Conservation (phyloP, 2,113 vertebrate species). For the Oceanodroma tethys region DNA sequence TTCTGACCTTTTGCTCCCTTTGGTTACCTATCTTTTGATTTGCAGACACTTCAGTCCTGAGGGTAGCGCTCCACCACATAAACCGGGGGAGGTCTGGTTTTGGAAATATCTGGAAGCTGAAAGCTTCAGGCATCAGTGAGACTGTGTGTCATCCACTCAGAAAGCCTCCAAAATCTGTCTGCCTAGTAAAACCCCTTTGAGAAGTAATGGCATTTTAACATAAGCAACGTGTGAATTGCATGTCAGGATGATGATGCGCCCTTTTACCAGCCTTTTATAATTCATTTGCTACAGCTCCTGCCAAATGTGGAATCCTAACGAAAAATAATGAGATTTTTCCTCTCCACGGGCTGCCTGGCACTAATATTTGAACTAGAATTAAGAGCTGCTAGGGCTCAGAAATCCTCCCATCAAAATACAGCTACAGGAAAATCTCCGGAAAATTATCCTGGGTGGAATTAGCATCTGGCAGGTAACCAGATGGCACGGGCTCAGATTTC, state of each 20-base stretch:
- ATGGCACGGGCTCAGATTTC: neutral
- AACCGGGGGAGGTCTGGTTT: neutral
- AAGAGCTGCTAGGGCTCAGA: neutral
- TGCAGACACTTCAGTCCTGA: neutral
- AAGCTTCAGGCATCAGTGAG: neutral
- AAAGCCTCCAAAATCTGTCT: neutral
- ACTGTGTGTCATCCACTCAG: neutral
- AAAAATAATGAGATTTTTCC: neutral
- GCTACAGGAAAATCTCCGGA: neutral
- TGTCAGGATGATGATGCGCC: neutral
- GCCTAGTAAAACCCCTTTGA: neutral
- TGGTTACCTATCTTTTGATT: neutral
- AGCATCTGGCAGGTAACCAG: neutral
- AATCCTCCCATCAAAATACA: neutral
- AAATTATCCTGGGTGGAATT: neutral
- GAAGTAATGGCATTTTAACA: neutral
- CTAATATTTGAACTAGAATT: slow-evolving; percentile 20
- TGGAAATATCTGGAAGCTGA: neutral
- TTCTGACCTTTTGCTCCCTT: neutral
- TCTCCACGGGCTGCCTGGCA: neutral
- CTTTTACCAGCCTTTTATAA: neutral
- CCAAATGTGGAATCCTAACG: neutral
- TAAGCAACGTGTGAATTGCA: neutral
- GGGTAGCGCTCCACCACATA: neutral
- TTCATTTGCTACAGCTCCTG: neutral